phyloP scores from a whole-genome alignment of 1,140 invertebrate genomes.

The Phymorhynchus buccinoides region DNA sequence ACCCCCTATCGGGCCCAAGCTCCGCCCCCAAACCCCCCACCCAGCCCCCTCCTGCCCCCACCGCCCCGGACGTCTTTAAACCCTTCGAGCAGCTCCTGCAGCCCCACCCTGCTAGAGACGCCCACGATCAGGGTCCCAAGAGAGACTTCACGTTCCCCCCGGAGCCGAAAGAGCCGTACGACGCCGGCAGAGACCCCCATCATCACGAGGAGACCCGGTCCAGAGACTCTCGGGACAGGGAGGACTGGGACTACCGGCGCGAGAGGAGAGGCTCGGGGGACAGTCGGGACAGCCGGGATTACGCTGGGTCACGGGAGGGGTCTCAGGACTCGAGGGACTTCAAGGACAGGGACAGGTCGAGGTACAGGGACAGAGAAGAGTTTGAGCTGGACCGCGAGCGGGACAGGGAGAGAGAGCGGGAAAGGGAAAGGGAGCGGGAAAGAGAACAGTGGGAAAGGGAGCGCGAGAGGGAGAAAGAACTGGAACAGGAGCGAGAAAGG shows the following conservation, averaged over 20 bases:
- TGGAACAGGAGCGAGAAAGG: constrained; percentile 41
- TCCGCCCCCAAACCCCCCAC: constrained; percentile 51
- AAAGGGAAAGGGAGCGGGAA: constrained; percentile 58
- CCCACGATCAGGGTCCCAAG: constrained; percentile 22
- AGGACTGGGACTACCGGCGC: constrained; percentile 38
- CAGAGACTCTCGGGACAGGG: constrained; percentile 41
- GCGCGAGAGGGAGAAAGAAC: constrained; percentile 53
- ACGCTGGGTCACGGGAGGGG: constrained; percentile 41
- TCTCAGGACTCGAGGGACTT: constrained; percentile 49
- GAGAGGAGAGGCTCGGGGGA: constrained; percentile 44
- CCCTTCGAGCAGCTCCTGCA: constrained; percentile 39
- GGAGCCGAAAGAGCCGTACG: constrained; percentile 53
- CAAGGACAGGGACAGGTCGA: constrained; percentile 44
- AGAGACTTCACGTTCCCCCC: constrained; percentile 50
- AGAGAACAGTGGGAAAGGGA: constrained; percentile 38
- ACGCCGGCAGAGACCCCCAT: constrained; percentile 39
- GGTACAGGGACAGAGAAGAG: constrained; percentile 42
- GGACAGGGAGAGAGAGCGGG: constrained; percentile 54
- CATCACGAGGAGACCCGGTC: constrained; percentile 44
- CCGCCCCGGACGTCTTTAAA: constrained; percentile 45
- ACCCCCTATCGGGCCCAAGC: constrained; percentile 63
- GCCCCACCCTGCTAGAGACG: constrained; percentile 26
- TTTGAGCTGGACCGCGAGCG: constrained; percentile 49
- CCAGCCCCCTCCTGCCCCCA: constrained; percentile 51
- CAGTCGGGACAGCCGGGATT: constrained; percentile 37